Conservation (phyloP, 2,797 vertebrate genomes). For the Mico argentatus region DNA sequence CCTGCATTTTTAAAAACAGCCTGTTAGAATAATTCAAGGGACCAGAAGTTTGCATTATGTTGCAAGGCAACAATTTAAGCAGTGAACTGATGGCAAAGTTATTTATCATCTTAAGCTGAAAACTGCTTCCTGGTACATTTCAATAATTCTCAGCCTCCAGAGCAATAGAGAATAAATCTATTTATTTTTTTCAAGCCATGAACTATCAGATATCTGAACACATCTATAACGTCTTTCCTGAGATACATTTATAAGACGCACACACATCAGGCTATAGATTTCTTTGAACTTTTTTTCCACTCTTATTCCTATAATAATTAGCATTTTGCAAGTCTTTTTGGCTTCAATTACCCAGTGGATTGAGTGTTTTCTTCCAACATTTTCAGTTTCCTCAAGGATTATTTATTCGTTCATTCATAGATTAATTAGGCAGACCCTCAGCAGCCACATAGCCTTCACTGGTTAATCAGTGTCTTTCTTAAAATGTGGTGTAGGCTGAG, state of each 20-base stretch:
- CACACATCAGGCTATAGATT: not conserved
- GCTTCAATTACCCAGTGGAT: not conserved
- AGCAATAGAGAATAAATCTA: not conserved
- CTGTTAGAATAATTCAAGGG: not conserved
- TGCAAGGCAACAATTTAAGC: not conserved
- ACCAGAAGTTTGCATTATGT: not conserved
- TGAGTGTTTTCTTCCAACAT: not conserved
- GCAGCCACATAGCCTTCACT: not conserved
- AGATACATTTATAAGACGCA: slow-evolving; percentile 8
- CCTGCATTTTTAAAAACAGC: not conserved
- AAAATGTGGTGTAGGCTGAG: too few relatives aligned
- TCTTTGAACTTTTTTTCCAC: not conserved
- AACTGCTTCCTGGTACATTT: not conserved
- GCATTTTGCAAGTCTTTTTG: not conserved
- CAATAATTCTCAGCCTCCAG: not conserved
- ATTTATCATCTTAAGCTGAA: not conserved
- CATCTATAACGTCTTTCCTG: not conserved
- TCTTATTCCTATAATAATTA: not conserved
- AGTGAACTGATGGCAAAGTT: not conserved
- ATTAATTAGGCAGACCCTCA: not conserved
- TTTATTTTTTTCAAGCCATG: not conserved
- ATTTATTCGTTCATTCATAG: not conserved
- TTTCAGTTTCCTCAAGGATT: not conserved
- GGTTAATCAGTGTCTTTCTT: not conserved
- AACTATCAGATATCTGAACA: not conserved